These are phyloP conservation scores for Oophaga sylvatica DNA, from an alignment of 2,797 vertebrate genomes.

Conservation along the genomic window DNA sequence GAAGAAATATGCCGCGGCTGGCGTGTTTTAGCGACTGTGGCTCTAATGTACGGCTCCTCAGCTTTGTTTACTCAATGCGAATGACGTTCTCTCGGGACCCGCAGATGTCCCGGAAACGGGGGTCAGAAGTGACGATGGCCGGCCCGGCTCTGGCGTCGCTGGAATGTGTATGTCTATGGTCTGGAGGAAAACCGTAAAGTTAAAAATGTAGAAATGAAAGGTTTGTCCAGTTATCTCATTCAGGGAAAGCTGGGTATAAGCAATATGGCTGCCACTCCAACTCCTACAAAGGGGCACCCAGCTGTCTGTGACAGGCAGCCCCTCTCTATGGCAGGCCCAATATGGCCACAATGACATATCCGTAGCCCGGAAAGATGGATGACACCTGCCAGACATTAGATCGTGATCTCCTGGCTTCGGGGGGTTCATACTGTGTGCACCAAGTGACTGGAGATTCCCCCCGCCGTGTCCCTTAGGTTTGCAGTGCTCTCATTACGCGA, in stretches of 20 bases:
- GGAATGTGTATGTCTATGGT: background rate
- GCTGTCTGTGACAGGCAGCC: background rate
- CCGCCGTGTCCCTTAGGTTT: background rate
- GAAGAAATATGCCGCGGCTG: background rate
- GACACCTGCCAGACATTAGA: background rate
- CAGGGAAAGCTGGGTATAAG: background rate
- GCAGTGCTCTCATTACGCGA: background rate
- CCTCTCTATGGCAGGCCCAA: background rate
- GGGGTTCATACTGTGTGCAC: background rate
- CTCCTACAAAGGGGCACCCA: no score
- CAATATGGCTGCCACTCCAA: background rate
- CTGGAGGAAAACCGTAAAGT: background rate
- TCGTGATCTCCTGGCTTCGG: background rate
- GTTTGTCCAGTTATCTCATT: background rate
- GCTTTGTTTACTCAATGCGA: background rate
- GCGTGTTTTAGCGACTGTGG: no score
- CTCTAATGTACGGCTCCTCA: background rate
- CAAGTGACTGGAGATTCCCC: no score
- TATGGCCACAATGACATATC: background rate
- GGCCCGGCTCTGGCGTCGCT: background rate
- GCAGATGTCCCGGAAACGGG: conserved; percentile 27
- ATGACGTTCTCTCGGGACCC: background rate
- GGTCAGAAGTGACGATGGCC: background rate
- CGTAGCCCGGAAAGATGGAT: background rate
- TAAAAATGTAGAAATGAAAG: background rate